Conservation (phyloP, 2,113 vertebrate genomes). For the Labeo rohita region DNA sequence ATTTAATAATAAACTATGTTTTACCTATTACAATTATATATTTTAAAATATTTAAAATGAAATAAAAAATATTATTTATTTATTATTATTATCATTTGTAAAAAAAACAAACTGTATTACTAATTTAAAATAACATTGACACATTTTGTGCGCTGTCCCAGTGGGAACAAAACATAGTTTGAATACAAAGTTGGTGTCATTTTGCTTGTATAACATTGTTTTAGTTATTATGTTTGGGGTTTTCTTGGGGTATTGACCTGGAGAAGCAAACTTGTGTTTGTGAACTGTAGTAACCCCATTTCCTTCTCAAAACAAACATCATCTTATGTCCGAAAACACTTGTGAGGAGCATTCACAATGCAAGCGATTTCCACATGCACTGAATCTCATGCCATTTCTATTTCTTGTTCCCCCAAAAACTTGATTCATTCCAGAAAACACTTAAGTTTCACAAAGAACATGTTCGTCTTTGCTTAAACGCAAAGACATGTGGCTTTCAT, state of each 20-base stretch:
- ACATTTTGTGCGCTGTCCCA: not conserved
- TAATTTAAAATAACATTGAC: not conserved
- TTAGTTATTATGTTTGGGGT: not conserved
- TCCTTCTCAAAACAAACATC: slow-evolving; percentile 46
- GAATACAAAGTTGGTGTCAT: not conserved
- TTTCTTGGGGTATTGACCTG: slow-evolving; percentile 53
- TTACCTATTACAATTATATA: too few species aligned
- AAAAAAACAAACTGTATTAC: too few species aligned
- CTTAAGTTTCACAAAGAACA: not conserved
- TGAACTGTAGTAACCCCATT: slow-evolving; percentile 48
- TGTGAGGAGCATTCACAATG: not conserved
- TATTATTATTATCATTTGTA: not conserved
- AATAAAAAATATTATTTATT: too few species aligned
- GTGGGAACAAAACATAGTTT: not conserved
- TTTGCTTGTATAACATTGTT: slow-evolving; percentile 2
- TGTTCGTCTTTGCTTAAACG: not conserved
- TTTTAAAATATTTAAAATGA: too few species aligned
- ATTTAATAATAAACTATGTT: too few species aligned
- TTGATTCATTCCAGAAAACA: not conserved
- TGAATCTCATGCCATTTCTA: not conserved
- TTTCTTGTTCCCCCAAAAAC: not conserved
- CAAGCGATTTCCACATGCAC: slow-evolving; percentile 11
- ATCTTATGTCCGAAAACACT: not conserved
- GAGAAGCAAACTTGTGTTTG: slow-evolving; percentile 42
- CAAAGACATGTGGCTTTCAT: not conserved